These are phyloP conservation scores for Cinclus mexicanus DNA, from an alignment of 2,113 vertebrate species.

Conservation along the genomic window DNA sequence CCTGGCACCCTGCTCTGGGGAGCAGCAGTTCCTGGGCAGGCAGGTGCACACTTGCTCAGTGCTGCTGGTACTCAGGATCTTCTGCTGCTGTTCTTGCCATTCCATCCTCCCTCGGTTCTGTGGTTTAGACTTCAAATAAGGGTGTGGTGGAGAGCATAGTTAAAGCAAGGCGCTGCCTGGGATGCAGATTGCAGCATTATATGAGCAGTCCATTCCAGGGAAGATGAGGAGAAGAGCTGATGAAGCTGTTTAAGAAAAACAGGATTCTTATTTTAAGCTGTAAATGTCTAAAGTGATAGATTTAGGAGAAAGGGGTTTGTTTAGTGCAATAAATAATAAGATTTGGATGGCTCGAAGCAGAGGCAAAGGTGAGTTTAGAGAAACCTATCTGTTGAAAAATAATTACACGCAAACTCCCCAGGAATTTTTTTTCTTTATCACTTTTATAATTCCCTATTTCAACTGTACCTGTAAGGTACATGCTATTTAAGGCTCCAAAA, in stretches of 20 bases:
- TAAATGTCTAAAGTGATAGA: neutral
- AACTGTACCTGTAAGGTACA: neutral
- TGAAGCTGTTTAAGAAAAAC: neutral
- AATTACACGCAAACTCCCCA: neutral
- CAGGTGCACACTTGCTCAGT: accelerated
- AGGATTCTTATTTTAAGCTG: neutral
- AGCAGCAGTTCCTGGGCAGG: neutral
- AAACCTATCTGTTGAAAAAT: neutral
- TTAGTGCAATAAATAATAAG: neutral
- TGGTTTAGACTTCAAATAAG: neutral
- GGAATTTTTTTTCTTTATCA: neutral
- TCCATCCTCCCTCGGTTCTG: neutral
- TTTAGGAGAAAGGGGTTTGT: neutral
- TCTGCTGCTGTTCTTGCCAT: neutral
- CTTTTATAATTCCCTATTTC: neutral
- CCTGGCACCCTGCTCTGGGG: neutral
- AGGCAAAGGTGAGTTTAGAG: neutral
- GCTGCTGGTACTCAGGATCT: neutral
- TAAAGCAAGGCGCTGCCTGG: neutral
- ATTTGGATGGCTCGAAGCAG: neutral
- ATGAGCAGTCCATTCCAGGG: neutral
- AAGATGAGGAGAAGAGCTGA: neutral
- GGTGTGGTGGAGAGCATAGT: neutral
- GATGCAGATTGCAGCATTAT: neutral
- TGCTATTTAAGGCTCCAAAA: neutral